Evolutionary conservation across 2,113 vertebrate genomes (phyloP).

Genomic region (Solea senegalensis): DNA sequence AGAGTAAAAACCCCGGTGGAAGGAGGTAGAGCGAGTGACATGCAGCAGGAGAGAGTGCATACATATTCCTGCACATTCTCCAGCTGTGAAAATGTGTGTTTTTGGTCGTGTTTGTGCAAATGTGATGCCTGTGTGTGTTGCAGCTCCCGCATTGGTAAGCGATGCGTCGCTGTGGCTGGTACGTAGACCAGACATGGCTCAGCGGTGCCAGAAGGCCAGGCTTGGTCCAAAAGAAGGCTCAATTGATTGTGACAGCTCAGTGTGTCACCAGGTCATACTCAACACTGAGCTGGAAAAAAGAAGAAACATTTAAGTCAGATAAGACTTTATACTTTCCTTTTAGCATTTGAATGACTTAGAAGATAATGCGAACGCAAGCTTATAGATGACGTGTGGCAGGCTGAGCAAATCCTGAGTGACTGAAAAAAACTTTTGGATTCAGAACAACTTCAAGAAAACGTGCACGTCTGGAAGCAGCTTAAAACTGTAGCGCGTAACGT

Average conservation of each 20-base stretch:
- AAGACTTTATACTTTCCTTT: not conserved
- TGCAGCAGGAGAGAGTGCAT: conserved; percentile 30
- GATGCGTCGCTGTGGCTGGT: conserved; percentile 27
- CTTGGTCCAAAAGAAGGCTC: conserved; percentile 46
- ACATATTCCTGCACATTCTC: not conserved
- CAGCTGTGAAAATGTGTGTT: not conserved
- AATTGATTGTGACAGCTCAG: conserved; percentile 65
- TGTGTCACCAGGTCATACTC: conserved; percentile 61
- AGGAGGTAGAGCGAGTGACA: conserved; percentile 29
- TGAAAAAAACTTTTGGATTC: too few relatives aligned
- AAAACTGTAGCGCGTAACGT: too few relatives aligned
- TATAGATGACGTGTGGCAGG: not conserved
- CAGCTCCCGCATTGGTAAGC: conserved; percentile 5
- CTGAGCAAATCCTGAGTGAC: not conserved
- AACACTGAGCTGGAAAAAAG: conserved; percentile 20
- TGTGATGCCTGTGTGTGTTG: conserved; percentile 8
- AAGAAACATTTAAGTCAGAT: conserved; percentile 9
- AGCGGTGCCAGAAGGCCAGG: conserved; percentile 38
- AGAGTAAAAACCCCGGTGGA: conserved; percentile 12
- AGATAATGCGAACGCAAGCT: not conserved
- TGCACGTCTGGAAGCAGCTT: too few relatives aligned
- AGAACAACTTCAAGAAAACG: too few relatives aligned
- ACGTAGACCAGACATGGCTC: conserved; percentile 43
- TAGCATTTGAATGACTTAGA: not conserved
- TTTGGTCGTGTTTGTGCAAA: not conserved